These are phyloP conservation scores for Drosophila trichaetosa DNA, from an alignment of 2,888 invertebrate genomes.

Conservation along the genomic window DNA sequence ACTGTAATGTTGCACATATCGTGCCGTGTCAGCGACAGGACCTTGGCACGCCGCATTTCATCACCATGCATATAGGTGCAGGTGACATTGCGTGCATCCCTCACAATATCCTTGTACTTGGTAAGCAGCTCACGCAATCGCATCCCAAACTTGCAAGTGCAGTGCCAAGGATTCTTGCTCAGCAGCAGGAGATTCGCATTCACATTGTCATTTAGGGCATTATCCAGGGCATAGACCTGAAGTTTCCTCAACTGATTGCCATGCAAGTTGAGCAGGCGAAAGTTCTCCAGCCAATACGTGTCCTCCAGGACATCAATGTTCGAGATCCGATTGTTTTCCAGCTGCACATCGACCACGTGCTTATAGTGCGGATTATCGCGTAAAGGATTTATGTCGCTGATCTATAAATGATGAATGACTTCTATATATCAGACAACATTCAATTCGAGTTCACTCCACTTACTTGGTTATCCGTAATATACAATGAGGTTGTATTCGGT, in stretches of 20 bases:
- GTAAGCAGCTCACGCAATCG: conserved; percentile 89
- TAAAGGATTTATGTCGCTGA: conserved; percentile 89
- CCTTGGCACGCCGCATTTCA: conserved; percentile 86
- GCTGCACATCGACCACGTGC: conserved; percentile 89
- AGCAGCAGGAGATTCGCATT: conserved; percentile 89
- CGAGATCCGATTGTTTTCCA: conserved; percentile 91
- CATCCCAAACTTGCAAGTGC: conserved; percentile 92
- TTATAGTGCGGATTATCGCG: conserved; percentile 89
- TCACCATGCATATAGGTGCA: conserved; percentile 88
- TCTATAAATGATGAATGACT: conserved; percentile 84
- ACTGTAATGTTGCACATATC: conserved; percentile 88
- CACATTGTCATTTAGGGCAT: conserved; percentile 90
- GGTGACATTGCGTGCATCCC: conserved; percentile 89
- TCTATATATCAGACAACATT: too few relatives aligned
- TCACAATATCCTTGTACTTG: conserved; percentile 89
- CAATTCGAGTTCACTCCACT: neutral
- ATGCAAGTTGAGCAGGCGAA: conserved; percentile 91
- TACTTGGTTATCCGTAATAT: conserved; percentile 83
- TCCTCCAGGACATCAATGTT: conserved; percentile 90
- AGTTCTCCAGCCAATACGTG: conserved; percentile 91
- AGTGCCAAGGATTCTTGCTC: conserved; percentile 92
- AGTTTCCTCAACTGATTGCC: conserved; percentile 91
- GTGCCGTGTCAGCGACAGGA: conserved; percentile 89
- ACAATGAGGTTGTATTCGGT: conserved; percentile 83
- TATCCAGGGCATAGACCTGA: conserved; percentile 92